Evolutionary conservation across 2,888 invertebrate genomes (phyloP), one percentile per base, ranked within the genome.

Genomic region (Dicyrtoma fusca): DNA sequence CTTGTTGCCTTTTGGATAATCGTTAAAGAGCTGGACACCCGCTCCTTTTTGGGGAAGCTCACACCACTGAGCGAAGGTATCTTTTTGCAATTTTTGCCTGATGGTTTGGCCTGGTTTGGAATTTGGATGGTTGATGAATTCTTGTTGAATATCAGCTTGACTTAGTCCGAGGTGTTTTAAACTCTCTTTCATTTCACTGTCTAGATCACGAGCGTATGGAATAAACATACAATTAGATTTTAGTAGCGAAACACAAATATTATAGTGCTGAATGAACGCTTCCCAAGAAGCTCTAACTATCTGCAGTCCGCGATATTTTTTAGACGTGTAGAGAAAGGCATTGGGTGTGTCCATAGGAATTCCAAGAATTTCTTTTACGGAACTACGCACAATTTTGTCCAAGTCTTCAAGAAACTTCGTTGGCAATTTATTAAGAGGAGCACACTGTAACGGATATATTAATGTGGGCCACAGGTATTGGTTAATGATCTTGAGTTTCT

Each of bases 381-480:
- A 1, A 23, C 64, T 69, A 25, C 59, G 34, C 1, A 69, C 11
- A 1, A 73, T 1, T 63, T 62, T 64, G 21, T 73, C 69, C 4
- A 70, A 0, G 2, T n/a, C 10, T 11, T 64, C 26, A 6, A 69
- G 13, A 51, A 73, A 73, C 1, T 1, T 19, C 1, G n/a, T 61
- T 3, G 69, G 68, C 6, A 73, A 63, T 25, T 44, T 49, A 5
- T 13, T 2, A 14, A 68, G 8, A 19, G 73, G 64, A 19, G 73
- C 55, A 13, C 63, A 63, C 26, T 57, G 65, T 13, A 70, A 34
- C 17, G 70, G 55, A 21, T 71, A 74, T 21, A 71, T 64, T 14
- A 64, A 1, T 6, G 55, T 74, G 8, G 74, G 74, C 74, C 74
- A 71, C 11, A 74, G 2, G 23, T 63, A 74, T 63, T 74, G 68